Conservation (phyloP, 2,113 vertebrate genomes). For the Proterorhinus semilunaris region DNA sequence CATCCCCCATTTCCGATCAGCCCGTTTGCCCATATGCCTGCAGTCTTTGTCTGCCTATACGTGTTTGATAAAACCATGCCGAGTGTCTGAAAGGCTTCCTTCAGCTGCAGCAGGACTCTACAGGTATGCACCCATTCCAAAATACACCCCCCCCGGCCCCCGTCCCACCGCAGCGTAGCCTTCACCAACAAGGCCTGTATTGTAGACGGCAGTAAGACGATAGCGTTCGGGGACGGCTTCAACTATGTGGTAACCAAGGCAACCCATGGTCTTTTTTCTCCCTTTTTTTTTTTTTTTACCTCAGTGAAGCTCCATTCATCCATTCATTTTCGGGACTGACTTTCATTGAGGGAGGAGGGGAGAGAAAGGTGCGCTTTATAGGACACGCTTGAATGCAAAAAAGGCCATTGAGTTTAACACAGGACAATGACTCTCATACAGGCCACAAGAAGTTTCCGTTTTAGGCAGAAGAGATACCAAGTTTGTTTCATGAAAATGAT, state of each 20-base stretch:
- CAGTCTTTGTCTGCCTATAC: neutral
- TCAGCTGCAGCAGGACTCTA: constrained; percentile 63
- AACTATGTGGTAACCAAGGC: constrained; percentile 71
- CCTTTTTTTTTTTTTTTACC: constrained; percentile 27
- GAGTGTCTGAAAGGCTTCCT: constrained; percentile 66
- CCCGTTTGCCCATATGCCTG: constrained; percentile 15
- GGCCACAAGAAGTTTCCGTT: neutral
- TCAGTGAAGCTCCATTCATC: constrained; percentile 51
- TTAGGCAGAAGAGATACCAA: neutral
- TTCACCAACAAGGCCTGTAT: constrained; percentile 70
- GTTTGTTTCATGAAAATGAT: neutral
- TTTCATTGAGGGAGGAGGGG: constrained; percentile 33
- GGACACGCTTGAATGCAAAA: constrained; percentile 18
- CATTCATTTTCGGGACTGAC: constrained; percentile 32
- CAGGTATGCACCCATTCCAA: constrained; percentile 63
- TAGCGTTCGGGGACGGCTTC: constrained; percentile 65
- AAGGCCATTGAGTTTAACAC: constrained; percentile 21
- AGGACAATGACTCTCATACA: constrained; percentile 38
- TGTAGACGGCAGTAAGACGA: constrained; percentile 71
- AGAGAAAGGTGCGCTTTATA: constrained; percentile 40
- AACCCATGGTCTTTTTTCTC: constrained; percentile 36
- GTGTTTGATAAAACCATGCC: constrained; percentile 38
- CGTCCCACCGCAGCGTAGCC: constrained; percentile 33
- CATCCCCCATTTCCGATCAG: neutral
- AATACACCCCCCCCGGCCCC: constrained; percentile 7